Evolutionary conservation across 2,113 vertebrate species (phyloP).

Genomic region (Sitta europaea): DNA sequence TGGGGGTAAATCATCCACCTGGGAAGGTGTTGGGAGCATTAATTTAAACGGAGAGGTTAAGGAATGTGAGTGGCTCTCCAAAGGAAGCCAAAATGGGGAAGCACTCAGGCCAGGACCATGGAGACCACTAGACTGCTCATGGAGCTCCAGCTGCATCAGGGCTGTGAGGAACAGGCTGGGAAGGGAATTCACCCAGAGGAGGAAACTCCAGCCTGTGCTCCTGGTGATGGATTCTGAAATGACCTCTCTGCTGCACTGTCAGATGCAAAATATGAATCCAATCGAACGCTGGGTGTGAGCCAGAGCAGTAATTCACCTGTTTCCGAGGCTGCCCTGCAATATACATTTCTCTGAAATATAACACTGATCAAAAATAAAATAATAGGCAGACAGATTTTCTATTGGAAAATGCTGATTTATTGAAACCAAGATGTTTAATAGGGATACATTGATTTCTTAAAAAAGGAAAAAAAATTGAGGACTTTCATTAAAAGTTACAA

Average conservation of each 20-base stretch:
- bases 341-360: constrained; percentile 54
- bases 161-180: not conserved
- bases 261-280: constrained; percentile 46
- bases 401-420: constrained; percentile 60
- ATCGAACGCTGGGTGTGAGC: constrained; percentile 24
- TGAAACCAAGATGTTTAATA: constrained; percentile 22
- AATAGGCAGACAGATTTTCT: constrained; percentile 50
- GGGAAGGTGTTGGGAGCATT: not conserved
- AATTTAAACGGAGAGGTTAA: not conserved
- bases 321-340: constrained; percentile 16
- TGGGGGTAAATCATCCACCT: not conserved
- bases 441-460: constrained; percentile 18
- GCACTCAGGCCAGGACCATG: not conserved
- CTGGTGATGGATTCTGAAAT: not conserved
- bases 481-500: constrained; percentile 13
- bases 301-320: constrained; percentile 47
- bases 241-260: constrained; percentile 19
- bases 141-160: not conserved
- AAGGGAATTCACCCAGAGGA: not conserved
- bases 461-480: not conserved
- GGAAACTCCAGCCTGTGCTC: not conserved
- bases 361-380: constrained; percentile 51
- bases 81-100: not conserved
- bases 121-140: not conserved
- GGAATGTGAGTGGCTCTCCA: not conserved